Conservation (phyloP, 2,113 vertebrate genomes). For the Rhinogobius similis region DNA sequence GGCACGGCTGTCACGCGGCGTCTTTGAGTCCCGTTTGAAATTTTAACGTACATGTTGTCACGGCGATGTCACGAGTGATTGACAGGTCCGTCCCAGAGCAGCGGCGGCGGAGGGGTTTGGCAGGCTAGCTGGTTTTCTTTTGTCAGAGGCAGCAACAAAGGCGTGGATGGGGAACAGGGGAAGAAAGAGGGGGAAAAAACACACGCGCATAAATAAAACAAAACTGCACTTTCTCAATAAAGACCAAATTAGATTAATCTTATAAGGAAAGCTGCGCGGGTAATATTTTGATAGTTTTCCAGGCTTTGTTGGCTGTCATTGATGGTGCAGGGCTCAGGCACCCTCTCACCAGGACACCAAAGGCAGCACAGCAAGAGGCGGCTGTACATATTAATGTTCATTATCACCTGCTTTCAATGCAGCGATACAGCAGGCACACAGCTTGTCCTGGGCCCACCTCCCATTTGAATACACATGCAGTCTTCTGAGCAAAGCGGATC, state of each 20-base stretch:
- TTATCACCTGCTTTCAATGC: conserved; percentile 56
- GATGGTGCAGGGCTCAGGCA: conserved; percentile 57
- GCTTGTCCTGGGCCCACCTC: conserved; percentile 47
- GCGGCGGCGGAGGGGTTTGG: conserved; percentile 71
- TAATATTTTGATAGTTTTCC: conserved; percentile 68
- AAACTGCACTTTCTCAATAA: conserved; percentile 80
- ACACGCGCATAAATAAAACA: conserved; percentile 77
- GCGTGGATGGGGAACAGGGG: conserved; percentile 51
- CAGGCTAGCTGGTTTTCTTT: conserved; percentile 78
- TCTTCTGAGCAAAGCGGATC: background rate
- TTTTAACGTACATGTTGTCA: conserved; percentile 85
- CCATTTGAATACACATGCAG: conserved; percentile 31
- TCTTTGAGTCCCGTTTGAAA: conserved; percentile 84
- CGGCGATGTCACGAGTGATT: conserved; percentile 81
- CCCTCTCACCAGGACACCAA: conserved; percentile 66
- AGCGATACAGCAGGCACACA: conserved; percentile 46
- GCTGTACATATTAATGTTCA: conserved; percentile 66
- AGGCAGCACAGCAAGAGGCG: conserved; percentile 60
- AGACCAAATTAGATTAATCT: conserved; percentile 81
- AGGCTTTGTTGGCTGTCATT: conserved; percentile 61
- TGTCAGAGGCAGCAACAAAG: conserved; percentile 84
- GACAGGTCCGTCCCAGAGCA: conserved; percentile 83
- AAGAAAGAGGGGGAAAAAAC: conserved; percentile 65
- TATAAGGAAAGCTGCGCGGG: conserved; percentile 54
- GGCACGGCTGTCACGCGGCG: conserved; percentile 78